Evolutionary conservation across 2,888 invertebrate genomes (phyloP).

Genomic region (Acrobasis suavella): DNA sequence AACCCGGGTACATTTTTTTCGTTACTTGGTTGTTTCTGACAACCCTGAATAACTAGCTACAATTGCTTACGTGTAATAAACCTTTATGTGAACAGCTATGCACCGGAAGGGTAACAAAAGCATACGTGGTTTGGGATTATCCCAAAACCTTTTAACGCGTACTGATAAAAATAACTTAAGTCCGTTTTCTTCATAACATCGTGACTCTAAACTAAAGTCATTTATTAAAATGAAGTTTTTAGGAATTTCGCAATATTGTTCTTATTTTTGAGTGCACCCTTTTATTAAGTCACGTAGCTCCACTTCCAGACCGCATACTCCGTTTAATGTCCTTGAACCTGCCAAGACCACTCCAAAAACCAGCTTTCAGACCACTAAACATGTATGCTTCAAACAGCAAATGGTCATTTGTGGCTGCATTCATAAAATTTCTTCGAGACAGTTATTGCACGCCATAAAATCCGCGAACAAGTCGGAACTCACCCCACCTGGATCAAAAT

Average conservation of each 20-base stretch:
- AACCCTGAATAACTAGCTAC: too few relatives aligned
- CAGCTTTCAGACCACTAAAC: slow-evolving; percentile 11
- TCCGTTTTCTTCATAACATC: not conserved
- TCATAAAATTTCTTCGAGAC: slow-evolving; percentile 21
- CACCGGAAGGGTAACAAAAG: too few relatives aligned
- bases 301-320: slow-evolving; percentile 7
- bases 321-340: slow-evolving; percentile 14
- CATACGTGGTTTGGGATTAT: not conserved
- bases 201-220: not conserved
- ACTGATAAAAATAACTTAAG: not conserved
- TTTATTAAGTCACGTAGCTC: not conserved
- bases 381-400: slow-evolving; percentile 6
- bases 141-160: not conserved
- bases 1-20: too few relatives aligned
- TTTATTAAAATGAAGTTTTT: not conserved
- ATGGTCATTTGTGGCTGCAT: slow-evolving; percentile 14
- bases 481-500: slow-evolving; percentile 26
- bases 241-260: not conserved
- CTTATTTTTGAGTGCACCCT: not conserved
- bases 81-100: too few relatives aligned
- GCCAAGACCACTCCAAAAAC: slow-evolving; percentile 4
- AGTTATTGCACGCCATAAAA: slow-evolving; percentile 22
- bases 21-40: too few relatives aligned
- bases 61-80: too few relatives aligned
- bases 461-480: slow-evolving; percentile 23